Evolutionary conservation across 2,797 vertebrate species (phyloP), one percentile per base, ranked within the genome.

Genomic region (Threskiornis aethiopicus): DNA sequence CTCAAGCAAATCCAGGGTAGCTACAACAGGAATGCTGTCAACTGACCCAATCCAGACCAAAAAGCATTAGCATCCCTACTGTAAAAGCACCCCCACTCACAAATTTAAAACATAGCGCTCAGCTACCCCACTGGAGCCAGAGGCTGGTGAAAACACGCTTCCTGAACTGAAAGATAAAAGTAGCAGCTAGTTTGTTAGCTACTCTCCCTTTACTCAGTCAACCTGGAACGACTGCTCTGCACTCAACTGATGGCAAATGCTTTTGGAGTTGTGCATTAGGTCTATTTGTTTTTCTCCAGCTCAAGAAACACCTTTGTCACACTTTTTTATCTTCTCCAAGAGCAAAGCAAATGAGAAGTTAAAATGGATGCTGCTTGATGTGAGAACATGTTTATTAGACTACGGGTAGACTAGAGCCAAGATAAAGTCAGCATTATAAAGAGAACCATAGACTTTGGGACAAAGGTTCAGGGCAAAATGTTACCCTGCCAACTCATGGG

Each of bases 111-210:
- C 39, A 39, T 1, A 92, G 62, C 70, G 64, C 26, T 84, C 41
- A 22, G 51, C 41, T 70, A 55, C 41, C 54, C 29, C 21, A 41
- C 20, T 8, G 10, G 17, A 93, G 81, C 79, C 16, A 18, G 9
- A 18, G 9, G n/a, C 0, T 75, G 69, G 83, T 67, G 61, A 90
- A 91, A 96, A 64, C 71, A 80, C 4, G 61, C 64, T 89, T 97
- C 95, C 96, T 87, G 67, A 97, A 92, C 76, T 82, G 93, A 93
- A 92, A 97, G 97, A 96, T 88, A 94, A 96, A 97, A 96, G 96
- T 93, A 97, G 95, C 96, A 98, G 95, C 92, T 97, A 87, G 97
- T 95, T 97, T 96, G 92, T 96, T 97, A 97, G 97, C 94, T 91
- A 85, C 75, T 96, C 87, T 93, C 54, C 51, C 93, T 95, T 92